These are phyloP conservation scores for Vombatus ursinus DNA, from an alignment of 2,113 vertebrate species.

Conservation along the genomic window DNA sequence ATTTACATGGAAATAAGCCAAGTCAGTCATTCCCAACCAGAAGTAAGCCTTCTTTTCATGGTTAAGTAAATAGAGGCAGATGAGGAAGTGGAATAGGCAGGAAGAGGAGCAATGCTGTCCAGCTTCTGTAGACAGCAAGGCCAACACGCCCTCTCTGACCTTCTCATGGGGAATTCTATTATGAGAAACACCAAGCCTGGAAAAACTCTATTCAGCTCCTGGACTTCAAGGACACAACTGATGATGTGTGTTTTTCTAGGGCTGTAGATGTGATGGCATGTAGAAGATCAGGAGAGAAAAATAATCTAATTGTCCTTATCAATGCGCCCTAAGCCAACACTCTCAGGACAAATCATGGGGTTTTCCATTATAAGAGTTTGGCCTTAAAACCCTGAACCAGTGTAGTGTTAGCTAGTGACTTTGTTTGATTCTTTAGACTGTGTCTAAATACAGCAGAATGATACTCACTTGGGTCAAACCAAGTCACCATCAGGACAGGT, in stretches of 20 bases:
- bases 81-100: not conserved
- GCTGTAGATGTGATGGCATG: not conserved
- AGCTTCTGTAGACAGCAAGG: slow-evolving; percentile 58
- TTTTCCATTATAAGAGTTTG: not conserved
- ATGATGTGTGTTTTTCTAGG: not conserved
- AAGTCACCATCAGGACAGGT: not conserved
- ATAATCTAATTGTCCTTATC: not conserved
- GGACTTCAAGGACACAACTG: not conserved
- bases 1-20: slow-evolving; percentile 71
- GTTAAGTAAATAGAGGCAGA: slow-evolving; percentile 65
- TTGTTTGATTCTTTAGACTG: not conserved
- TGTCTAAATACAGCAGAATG: not conserved
- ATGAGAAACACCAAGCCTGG: rapidly evolving
- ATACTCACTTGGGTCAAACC: not conserved
- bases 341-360: not conserved
- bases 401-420: not conserved
- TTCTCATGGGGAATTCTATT: slow-evolving; percentile 19
- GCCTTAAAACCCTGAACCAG: not conserved
- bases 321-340: not conserved
- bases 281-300: not conserved
- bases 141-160: slow-evolving; percentile 24
- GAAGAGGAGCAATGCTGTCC: not conserved
- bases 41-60: slow-evolving; percentile 81
- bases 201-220: not conserved
- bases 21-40: slow-evolving; percentile 75